A percentile compares a stretch with the other conserved stretches of the same genome.
Conservation (phyloP, 2,113 vertebrate species). For the Sapajus apella region DNA sequence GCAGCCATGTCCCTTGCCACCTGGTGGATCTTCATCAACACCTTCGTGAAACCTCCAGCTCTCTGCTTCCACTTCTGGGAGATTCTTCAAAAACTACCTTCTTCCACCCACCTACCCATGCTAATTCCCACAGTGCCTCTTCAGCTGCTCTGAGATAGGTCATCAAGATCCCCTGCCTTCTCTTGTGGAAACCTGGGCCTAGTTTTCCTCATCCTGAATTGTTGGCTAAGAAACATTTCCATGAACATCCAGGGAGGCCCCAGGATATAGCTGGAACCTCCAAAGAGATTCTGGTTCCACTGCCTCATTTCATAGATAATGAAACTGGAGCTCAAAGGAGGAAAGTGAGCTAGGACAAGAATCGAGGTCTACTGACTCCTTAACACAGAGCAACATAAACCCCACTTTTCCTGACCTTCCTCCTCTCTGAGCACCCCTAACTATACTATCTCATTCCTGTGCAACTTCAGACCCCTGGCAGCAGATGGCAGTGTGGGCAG, state of each 20-base stretch:
- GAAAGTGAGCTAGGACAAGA: not conserved
- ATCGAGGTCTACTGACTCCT: not conserved
- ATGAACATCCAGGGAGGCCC: not conserved
- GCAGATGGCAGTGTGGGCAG: not conserved
- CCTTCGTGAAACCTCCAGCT: not conserved
- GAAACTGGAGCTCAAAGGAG: not conserved
- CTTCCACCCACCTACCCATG: not conserved
- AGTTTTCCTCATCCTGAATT: not conserved
- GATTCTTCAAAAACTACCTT: not conserved
- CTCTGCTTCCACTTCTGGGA: not conserved
- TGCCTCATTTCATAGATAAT: not conserved
- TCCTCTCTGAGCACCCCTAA: too few relatives aligned
- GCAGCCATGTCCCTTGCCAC: accelerated
- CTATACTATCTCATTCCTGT: too few relatives aligned
- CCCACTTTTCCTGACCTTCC: not conserved
- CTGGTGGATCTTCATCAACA: not conserved
- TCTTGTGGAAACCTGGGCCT: not conserved
- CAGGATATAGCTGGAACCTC: not conserved
- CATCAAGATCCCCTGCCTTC: not conserved
- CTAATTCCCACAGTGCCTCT: not conserved
- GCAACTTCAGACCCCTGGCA: not conserved
- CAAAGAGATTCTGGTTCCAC: not conserved
- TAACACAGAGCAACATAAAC: accelerated
- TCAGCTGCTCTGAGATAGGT: too few relatives aligned
- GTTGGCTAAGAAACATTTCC: not conserved